Evolutionary conservation across 2,797 vertebrate species (phyloP), one percentile per base, ranked within the genome.

Genomic region (Sparus aurata): DNA sequence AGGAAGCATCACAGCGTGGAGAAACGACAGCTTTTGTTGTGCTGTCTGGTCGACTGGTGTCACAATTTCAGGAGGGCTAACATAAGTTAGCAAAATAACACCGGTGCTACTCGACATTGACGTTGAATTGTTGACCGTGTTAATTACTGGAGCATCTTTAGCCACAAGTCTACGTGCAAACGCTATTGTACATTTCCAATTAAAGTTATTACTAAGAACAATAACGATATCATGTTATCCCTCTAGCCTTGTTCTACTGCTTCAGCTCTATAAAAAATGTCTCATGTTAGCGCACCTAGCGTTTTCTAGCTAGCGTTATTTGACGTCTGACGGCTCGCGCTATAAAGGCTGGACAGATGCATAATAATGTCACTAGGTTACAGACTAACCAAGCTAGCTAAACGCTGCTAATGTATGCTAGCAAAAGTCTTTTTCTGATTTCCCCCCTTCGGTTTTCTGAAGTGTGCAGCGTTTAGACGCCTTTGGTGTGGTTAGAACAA

Each of bases 391-490:
- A 2, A 75, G 91, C 90, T 87, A 92, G 89, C 88, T 27, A 55
- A 65, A 49, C 61, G 70, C 41, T 90, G 88, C 89, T 92, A 89
- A 89, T 45, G 80, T 58, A 52, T 54, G 87, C 82, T 90, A 89
- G 77, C 85, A 52, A 75, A 54, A 2, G 53, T 75, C 22, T 68
- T 49, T 34, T 34, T 34, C 7, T 34, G 34, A 34, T 27, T 25
- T 18, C 13, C 15, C 22, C n/a, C 38, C 4, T 77, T 82, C 47
- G 46, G 47, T 43, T 54, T 12, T 10, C 30, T 22, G 17, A 13
- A 65, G 30, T 38, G 34, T 25, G 50, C 62, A 77, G 45, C 41
- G 22, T 27, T 38, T 2, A 27, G 10, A 27, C 18, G 34, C 43
- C 23, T 62, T 80, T 38, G 25, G 52, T 17, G 34, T 22, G 59